phyloP scores from a whole-genome alignment of 2,797 vertebrate species.

The Oreochromis mossambicus region DNA sequence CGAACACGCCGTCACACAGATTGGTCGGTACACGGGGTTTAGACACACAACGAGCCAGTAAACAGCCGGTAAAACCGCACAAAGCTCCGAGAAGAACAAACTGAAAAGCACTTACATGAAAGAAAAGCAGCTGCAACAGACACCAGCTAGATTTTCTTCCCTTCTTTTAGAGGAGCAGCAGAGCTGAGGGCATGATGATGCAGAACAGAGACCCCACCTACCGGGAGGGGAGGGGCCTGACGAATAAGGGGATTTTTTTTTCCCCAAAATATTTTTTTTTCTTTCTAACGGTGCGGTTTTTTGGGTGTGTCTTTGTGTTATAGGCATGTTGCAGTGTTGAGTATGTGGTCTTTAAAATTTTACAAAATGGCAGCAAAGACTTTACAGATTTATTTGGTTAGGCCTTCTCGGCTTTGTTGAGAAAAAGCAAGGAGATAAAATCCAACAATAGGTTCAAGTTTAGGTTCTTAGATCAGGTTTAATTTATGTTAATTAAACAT shows the following conservation, averaged over 20 bases:
- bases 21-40: not conserved
- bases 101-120: constrained; percentile 26
- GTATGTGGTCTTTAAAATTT: not conserved
- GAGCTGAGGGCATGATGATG: constrained; percentile 4
- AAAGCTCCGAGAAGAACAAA: not conserved
- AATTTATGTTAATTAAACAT: not conserved
- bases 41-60: not conserved
- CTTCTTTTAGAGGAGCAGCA: not conserved
- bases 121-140: not conserved
- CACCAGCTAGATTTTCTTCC: not conserved
- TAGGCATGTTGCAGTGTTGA: not conserved
- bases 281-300: not conserved
- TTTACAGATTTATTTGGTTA: not conserved
- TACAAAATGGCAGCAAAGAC: not conserved
- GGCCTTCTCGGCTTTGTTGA: not conserved
- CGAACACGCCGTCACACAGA: not conserved
- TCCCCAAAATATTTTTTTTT: not conserved
- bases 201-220: constrained; percentile 23
- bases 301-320: not conserved
- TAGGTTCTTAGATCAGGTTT: not conserved
- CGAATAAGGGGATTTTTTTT: not conserved
- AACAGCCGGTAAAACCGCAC: not conserved
- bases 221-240: not conserved
- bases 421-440: not conserved
- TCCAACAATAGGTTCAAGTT: not conserved